phyloP scores from a whole-genome alignment of 2,888 invertebrate species.

The Chironomus riparius region DNA sequence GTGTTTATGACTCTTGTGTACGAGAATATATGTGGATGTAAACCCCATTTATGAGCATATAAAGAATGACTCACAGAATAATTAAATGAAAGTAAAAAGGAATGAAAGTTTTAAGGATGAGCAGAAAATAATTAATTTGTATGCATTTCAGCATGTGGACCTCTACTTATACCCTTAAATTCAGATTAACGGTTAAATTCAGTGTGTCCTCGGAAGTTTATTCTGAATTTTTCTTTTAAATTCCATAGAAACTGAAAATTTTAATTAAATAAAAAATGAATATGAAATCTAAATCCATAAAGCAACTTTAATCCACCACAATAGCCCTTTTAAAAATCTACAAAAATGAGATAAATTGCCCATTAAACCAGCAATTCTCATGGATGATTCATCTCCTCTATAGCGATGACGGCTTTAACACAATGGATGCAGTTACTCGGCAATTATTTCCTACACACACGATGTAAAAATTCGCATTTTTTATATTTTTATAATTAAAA shows the following conservation, averaged over 20 bases:
- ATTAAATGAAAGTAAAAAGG: not conserved
- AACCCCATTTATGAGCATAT: too few species aligned
- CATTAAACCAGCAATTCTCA: not conserved
- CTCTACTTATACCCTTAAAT: too few species aligned
- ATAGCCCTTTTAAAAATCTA: not conserved
- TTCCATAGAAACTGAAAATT: too few species aligned
- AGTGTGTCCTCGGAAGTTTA: too few species aligned
- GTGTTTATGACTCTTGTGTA: not conserved
- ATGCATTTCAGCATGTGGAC: not conserved
- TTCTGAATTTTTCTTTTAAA: too few species aligned
- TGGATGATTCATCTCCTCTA: not conserved
- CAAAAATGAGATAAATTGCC: not conserved
- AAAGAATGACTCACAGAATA: too few species aligned
- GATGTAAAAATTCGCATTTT: not conserved
- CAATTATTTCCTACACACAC: not conserved
- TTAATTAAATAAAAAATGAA: too few species aligned
- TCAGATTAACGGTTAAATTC: too few species aligned
- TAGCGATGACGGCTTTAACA: not conserved
- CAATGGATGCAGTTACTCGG: too few species aligned
- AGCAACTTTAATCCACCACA: too few species aligned
- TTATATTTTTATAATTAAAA: conserved; percentile 24
- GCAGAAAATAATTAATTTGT: conserved; percentile 13
- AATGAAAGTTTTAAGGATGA: not conserved
- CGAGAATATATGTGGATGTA: too few species aligned
- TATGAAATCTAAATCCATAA: not conserved